Conservation (phyloP, 1,140 invertebrate species). For the Zaprionus tsacasi region DNA sequence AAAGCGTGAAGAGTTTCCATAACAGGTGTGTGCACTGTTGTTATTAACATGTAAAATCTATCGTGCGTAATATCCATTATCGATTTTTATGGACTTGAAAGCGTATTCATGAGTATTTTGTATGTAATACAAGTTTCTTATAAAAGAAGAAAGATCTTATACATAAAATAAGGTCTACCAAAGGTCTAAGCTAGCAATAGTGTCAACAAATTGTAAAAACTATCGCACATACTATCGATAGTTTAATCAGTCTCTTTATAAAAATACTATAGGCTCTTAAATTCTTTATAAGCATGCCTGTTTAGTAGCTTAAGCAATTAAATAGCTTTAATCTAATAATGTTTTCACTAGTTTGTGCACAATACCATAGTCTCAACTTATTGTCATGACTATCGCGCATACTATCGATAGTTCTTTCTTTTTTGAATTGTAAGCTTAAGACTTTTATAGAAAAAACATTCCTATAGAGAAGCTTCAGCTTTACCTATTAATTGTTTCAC, state of each 20-base stretch:
- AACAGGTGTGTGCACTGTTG: not conserved
- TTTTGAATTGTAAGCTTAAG: too few species aligned
- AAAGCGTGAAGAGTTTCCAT: constrained; percentile 2
- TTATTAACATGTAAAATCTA: not conserved
- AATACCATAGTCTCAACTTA: not conserved
- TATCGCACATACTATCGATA: not conserved
- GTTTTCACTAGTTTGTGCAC: not conserved
- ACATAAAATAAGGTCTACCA: too few species aligned
- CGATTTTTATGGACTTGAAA: not conserved
- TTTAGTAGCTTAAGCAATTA: not conserved
- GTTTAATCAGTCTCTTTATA: not conserved
- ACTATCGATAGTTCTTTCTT: not conserved
- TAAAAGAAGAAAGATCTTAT: too few species aligned
- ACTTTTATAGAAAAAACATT: too few species aligned
- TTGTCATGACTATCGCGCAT: not conserved
- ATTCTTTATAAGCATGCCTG: not conserved
- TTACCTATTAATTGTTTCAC: not conserved
- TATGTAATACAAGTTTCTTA: too few species aligned
- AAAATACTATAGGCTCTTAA: too few species aligned
- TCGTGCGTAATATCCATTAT: not conserved
- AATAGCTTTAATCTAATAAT: not conserved
- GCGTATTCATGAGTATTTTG: too few species aligned
- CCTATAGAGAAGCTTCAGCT: not conserved
- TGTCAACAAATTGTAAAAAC: not conserved
- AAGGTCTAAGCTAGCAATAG: not conserved